Evolutionary conservation across 2,888 invertebrate species (phyloP).

Genomic region (Drosophila antonietae): DNA sequence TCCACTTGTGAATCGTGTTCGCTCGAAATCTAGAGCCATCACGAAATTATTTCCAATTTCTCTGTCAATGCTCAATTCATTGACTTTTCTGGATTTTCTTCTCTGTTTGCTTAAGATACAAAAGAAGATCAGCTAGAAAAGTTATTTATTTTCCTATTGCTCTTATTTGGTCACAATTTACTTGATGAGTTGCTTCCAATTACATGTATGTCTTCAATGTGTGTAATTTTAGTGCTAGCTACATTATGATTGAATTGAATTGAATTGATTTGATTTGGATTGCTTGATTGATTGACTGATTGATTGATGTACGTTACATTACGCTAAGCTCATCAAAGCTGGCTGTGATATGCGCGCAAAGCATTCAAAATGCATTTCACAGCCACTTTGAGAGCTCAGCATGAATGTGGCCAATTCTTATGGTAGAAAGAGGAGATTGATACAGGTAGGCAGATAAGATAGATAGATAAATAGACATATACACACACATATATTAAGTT

Average conservation of each 20-base stretch:
- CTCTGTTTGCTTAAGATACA: neutral
- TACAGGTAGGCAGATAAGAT: conserved; percentile 10
- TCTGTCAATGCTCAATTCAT: neutral
- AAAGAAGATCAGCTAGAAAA: neutral
- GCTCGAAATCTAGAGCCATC: neutral
- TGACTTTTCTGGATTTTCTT: neutral
- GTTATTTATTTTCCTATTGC: conserved; percentile 1
- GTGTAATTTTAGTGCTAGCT: conserved; percentile 18
- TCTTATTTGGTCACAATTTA: neutral
- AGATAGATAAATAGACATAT: conserved; percentile 9
- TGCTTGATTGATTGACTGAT: conserved; percentile 28
- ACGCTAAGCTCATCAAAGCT: conserved; percentile 95
- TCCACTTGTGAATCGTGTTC: no score
- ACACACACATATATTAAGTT: conserved; percentile 5
- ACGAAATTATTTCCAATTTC: neutral
- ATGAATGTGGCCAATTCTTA: conserved; percentile 67
- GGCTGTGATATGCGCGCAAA: conserved; percentile 96
- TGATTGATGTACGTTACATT: conserved; percentile 73
- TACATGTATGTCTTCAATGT: conserved; percentile 1
- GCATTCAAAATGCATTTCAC: conserved; percentile 88
- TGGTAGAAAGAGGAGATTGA: conserved; percentile 26
- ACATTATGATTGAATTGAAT: conserved; percentile 45
- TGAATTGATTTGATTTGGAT: conserved; percentile 14
- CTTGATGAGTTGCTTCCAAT: conserved; percentile 5
- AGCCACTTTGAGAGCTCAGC: conserved; percentile 91